Evolutionary conservation across 1,140 invertebrate species (phyloP).

Genomic region (Coelopa frigida): DNA sequence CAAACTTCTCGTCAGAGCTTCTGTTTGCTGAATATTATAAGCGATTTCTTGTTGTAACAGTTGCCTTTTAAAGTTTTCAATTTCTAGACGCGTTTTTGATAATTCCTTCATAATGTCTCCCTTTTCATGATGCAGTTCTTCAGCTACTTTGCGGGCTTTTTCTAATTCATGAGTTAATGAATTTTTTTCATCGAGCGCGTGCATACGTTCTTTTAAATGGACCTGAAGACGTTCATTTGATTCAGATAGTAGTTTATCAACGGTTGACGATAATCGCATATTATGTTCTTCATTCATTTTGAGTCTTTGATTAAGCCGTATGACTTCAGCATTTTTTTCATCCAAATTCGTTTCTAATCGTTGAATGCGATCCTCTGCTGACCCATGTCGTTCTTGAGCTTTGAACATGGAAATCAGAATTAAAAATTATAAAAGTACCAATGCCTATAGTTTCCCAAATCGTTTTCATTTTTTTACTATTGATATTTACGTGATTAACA

Average conservation of each 20-base stretch:
- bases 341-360: conserved; percentile 86
- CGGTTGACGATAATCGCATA: conserved; percentile 87
- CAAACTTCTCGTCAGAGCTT: conserved; percentile 77
- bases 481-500: background rate
- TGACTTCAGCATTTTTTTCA: conserved; percentile 91
- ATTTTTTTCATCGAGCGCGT: conserved; percentile 97
- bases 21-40: conserved; percentile 86
- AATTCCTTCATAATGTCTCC: conserved; percentile 83
- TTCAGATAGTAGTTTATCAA: conserved; percentile 93
- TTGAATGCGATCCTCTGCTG: conserved; percentile 91
- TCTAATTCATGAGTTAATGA: conserved; percentile 92
- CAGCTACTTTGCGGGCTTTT: conserved; percentile 85
- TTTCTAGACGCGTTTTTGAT: conserved; percentile 78
- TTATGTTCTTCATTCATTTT: conserved; percentile 99
- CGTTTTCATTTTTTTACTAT: background rate
- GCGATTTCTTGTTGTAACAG: conserved; percentile 87
- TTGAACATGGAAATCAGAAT: conserved; percentile 21
- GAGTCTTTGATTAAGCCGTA: conserved; percentile 89
- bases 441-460: background rate
- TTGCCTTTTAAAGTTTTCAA: conserved; percentile 79
- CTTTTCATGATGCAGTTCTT: conserved; percentile 87
- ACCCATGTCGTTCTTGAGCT: conserved; percentile 93
- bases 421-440: conserved; percentile 3
- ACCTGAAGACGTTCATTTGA: conserved; percentile 95
- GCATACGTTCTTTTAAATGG: conserved; percentile 99